Conservation (phyloP, 2,797 vertebrate genomes). For the Phylloscopus collybita region DNA sequence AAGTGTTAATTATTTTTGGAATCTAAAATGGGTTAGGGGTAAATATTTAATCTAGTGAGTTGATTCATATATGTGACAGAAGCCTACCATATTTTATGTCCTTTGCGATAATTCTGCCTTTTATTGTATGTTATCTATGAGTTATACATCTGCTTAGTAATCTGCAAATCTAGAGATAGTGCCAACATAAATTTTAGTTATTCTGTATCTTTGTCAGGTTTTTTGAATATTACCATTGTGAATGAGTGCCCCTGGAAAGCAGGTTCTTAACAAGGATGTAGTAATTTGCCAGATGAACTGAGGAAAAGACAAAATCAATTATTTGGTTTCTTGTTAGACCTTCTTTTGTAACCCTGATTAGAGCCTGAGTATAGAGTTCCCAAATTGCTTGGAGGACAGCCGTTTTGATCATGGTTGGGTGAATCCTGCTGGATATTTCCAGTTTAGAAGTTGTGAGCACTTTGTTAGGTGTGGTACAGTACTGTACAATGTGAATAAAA, state of each 20-base stretch:
- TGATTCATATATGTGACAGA: background rate
- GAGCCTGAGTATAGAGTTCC: background rate
- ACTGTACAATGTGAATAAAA: constrained; percentile 13
- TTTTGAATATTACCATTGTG: background rate
- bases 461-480: constrained; percentile 28
- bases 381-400: background rate
- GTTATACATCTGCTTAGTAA: background rate
- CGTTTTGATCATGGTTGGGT: background rate
- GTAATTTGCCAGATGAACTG: background rate
- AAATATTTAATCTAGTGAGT: background rate
- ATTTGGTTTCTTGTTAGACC: background rate
- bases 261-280: background rate
- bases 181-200: background rate
- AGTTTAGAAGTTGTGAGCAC: background rate
- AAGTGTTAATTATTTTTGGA: background rate
- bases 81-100: background rate
- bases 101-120: background rate
- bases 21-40: background rate
- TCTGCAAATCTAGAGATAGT: background rate
- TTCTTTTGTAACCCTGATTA: background rate
- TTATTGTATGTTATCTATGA: background rate
- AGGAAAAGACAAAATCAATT: background rate
- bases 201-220: background rate
- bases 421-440: background rate
- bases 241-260: background rate